Conservation (phyloP, 2,797 vertebrate genomes). For the Cyclura pinguis region DNA sequence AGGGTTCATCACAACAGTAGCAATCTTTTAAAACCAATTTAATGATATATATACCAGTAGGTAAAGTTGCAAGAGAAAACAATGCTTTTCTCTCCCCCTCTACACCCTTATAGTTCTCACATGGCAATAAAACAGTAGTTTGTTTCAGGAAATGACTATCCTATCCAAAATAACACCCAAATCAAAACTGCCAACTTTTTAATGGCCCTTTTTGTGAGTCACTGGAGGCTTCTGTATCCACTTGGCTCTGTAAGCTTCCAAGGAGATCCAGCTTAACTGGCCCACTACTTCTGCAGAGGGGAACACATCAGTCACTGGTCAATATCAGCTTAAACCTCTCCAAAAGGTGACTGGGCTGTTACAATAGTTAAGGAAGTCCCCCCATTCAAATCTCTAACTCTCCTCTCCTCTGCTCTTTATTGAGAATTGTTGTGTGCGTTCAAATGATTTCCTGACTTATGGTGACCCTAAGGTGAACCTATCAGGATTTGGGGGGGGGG, state of each 20-base stretch:
- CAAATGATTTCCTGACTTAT: no score
- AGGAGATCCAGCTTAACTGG: not conserved
- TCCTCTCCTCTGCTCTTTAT: no score
- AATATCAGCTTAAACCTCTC: not conserved
- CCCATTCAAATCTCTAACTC: no score
- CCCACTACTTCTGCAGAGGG: not conserved
- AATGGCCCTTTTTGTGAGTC: not conserved
- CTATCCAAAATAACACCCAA: not conserved
- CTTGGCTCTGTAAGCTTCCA: not conserved
- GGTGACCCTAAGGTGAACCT: no score
- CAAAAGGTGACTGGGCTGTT: no score
- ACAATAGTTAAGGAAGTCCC: no score
- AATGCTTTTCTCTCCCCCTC: not conserved
- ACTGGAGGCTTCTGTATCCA: not conserved
- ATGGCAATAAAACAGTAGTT: not conserved
- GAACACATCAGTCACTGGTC: not conserved
- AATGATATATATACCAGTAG: no score
- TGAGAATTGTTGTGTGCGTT: no score
- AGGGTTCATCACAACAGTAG: not conserved
- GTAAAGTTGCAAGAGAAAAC: not conserved
- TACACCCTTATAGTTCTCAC: no score
- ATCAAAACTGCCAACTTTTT: not conserved
- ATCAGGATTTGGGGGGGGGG: no score
- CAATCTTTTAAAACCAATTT: not conserved
- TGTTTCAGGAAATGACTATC: not conserved